Base-by-base conservation (phyloP, 2,888 invertebrate species). In the Eristalinus sepulchralis region DNA sequence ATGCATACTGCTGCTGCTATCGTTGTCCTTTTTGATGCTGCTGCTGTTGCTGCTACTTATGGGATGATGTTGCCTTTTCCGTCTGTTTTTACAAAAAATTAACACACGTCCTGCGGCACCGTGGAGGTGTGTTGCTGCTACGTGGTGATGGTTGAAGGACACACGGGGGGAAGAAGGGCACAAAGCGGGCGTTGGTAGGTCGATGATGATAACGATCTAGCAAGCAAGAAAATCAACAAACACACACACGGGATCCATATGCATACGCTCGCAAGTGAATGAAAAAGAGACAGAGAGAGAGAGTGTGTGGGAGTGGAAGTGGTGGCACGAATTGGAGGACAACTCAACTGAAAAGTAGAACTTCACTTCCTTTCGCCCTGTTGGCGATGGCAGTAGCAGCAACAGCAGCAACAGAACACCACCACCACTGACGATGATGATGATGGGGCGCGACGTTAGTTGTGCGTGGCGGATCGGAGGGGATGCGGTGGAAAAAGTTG, bases 331-430 rank as follows among this genome's bases (percentile, higher is more conserved):
- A 78, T 78, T 59, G 57, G 78, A 70, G 64, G 70, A 55, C 70
- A 70, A 71, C 63, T 71, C 24, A 70, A 64, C 78, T 64, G 36
- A 55, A 59, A 78, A 64, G 63, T 71, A 78, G 57, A 64, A 64
- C 36, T 71, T 71, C 24, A 78, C 70, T 71, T 71, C 64, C 70
- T 59, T 64, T 64, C 70, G 27, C 53, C 17, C 59, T 22, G 33
- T 31, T n/a, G 31, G 55, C 24, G 27, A 33, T 27, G 20, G 17
- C 17, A 39, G 13, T 11, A 53, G 22, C 13, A 67, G 1, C 39
- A 39, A 13, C 1, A 13, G 39, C 39, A 39, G 39, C 39, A 39
- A 13, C 39, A 39, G 4, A n/a, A n/a, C n/a, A n/a, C n/a, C 34
- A 36, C 11, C 10, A 11, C 1, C 34, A 36, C 3, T 1, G 11